Conservation (phyloP, 2,113 vertebrate genomes). For the Brienomyrus brachyistius region DNA sequence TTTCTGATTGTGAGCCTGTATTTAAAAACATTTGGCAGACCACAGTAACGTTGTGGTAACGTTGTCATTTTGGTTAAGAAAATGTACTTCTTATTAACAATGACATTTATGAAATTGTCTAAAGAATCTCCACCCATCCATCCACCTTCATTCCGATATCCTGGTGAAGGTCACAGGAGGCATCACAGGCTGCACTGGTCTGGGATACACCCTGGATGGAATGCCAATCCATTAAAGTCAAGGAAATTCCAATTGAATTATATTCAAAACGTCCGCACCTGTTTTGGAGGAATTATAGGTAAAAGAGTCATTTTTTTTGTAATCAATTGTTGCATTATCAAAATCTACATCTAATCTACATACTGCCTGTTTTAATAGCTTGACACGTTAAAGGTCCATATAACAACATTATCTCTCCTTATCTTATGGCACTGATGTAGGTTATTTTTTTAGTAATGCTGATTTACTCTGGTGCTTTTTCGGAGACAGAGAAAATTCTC, state of each 20-base stretch:
- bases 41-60: not conserved
- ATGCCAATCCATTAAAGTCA: not conserved
- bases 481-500: not conserved
- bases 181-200: not conserved
- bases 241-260: not conserved
- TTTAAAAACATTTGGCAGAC: not conserved
- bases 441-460: not conserved
- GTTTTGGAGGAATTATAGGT: not conserved
- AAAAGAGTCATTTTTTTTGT: not conserved
- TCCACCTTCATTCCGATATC: not conserved
- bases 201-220: not conserved
- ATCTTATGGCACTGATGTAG: not conserved
- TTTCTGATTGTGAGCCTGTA: not conserved
- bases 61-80: not conserved
- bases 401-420: not conserved
- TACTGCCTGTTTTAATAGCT: not conserved
- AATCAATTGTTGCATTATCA: not conserved
- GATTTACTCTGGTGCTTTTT: not conserved
- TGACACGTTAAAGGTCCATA: not conserved
- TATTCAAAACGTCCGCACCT: not conserved
- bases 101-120: not conserved
- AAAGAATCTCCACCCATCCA: not conserved
- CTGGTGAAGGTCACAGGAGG: not conserved
- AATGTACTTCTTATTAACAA: not conserved
- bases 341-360: not conserved